Evolutionary conservation across 2,113 vertebrate genomes (phyloP).

Genomic region (Brachyhypopomus occidentalis): DNA sequence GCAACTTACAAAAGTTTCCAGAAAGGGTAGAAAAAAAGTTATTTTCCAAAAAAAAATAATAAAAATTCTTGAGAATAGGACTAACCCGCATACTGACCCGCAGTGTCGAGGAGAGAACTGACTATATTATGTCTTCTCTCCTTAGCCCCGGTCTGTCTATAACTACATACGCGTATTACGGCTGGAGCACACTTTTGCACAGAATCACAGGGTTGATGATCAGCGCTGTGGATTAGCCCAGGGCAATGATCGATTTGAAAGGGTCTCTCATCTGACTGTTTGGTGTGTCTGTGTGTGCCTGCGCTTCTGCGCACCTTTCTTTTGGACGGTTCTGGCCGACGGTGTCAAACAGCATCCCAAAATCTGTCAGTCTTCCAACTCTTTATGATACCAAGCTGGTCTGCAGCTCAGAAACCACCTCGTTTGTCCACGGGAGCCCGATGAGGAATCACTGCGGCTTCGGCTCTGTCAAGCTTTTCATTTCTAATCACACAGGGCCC

Average conservation of each 20-base stretch:
- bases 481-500: constrained; percentile 59
- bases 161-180: constrained; percentile 36
- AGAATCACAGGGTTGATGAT: constrained; percentile 63
- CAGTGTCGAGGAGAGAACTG: background rate
- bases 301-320: constrained; percentile 33
- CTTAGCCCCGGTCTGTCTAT: background rate
- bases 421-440: constrained; percentile 42
- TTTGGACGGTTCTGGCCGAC: constrained; percentile 49
- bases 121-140: background rate
- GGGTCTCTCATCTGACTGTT: constrained; percentile 70
- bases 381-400: constrained; percentile 56
- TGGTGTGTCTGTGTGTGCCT: constrained; percentile 59
- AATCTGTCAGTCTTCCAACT: constrained; percentile 24
- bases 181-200: constrained; percentile 50
- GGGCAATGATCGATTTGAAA: constrained; percentile 68
- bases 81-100: background rate
- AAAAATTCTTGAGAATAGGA: background rate
- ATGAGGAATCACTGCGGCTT: constrained; percentile 46
- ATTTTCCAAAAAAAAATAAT: background rate
- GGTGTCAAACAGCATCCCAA: constrained; percentile 59
- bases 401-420: constrained; percentile 64
- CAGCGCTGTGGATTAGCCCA: constrained; percentile 68
- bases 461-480: constrained; percentile 55
- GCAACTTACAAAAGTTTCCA: background rate
- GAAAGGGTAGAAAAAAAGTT: too few relatives aligned